Conservation (phyloP, 2,797 vertebrate species). For the Etheostoma nigrum region DNA sequence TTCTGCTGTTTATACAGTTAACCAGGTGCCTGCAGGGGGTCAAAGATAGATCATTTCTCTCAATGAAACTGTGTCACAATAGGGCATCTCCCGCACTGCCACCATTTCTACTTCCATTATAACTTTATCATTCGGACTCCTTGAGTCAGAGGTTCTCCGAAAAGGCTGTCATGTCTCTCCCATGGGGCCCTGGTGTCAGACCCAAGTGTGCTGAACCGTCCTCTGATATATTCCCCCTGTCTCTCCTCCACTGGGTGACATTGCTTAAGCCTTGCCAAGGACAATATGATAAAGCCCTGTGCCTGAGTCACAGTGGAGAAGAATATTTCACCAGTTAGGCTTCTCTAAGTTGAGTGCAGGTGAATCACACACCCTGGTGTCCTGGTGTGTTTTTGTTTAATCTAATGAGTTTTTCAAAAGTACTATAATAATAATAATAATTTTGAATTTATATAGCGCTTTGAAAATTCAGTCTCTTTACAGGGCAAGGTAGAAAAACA, state of each 20-base stretch:
- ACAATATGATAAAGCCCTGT: conserved; percentile 90
- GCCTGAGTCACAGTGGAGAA: conserved; percentile 81
- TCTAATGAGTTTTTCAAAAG: background rate
- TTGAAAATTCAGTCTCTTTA: no score
- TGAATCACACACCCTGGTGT: conserved; percentile 70
- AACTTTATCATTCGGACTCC: conserved; percentile 80
- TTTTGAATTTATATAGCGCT: no score
- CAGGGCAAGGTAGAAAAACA: no score
- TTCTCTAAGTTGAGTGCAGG: conserved; percentile 63
- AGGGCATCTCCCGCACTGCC: conserved; percentile 61
- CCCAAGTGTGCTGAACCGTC: conserved; percentile 82
- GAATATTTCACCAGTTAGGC: conserved; percentile 85
- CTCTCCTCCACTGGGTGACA: conserved; percentile 85
- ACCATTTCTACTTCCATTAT: conserved; percentile 79
- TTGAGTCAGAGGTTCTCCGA: conserved; percentile 82
- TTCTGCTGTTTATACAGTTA: conserved; percentile 64
- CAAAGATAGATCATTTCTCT: conserved; percentile 69
- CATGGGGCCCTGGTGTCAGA: conserved; percentile 73
- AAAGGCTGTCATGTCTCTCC: conserved; percentile 80
- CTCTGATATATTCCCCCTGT: conserved; percentile 86
- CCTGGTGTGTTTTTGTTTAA: conserved; percentile 26
- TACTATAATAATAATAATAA: no score
- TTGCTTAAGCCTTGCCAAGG: conserved; percentile 87
- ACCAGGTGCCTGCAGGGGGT: conserved; percentile 59
- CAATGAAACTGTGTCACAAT: conserved; percentile 56